Evolutionary conservation across 2,888 invertebrate species (phyloP), one percentile per base, ranked within the genome.

Genomic region (Xylota sylvarum): DNA sequence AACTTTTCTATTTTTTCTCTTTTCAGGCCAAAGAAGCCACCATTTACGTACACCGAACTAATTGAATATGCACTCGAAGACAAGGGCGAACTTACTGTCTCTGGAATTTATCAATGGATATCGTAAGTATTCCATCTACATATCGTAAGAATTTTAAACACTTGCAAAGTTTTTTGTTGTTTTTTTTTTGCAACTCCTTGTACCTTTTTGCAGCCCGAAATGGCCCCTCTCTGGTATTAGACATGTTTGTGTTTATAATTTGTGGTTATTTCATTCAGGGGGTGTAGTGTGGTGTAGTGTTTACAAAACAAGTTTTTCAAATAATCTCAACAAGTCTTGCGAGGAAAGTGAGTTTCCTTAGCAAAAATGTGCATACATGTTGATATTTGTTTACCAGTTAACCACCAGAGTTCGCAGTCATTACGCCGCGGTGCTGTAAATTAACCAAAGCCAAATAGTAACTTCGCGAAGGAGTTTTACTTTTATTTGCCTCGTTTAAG

Each of bases 61-160:
- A 97, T 98, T 89, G 97, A 97, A 92, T 95, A 96, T 90, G 97
- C 97, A 55, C 93, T 98, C 84, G 94, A 95, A 89, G 97, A 97
- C 92, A 96, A 95, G 90, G 96, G 97, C 72, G 97, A 97, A 93
- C 93, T 98, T 87, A 97, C 97, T 0, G 97, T 97, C 40, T 97
- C 97, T 5, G 97, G 96, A 72, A 97, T 98, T 89, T 98, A 98
- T 92, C 96, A 96, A 90, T 97, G 97, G 97, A 97, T 98, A 90
- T 97, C 97, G 97, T 97, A 93, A 97, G 97, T 96, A 89, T 82
- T 81, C 65, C 64, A 86, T 86, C 82, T 82, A 86, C 82, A 86
- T 56, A 46, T 77, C 55, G 55, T 73, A 78, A 86, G 77, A 82
- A 81, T 81, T 77, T 60, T 62, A 77, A 72, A 37, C 23, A 72